phyloP scores from a whole-genome alignment of 2,113 vertebrate genomes.

The Pelecanus crispus region DNA sequence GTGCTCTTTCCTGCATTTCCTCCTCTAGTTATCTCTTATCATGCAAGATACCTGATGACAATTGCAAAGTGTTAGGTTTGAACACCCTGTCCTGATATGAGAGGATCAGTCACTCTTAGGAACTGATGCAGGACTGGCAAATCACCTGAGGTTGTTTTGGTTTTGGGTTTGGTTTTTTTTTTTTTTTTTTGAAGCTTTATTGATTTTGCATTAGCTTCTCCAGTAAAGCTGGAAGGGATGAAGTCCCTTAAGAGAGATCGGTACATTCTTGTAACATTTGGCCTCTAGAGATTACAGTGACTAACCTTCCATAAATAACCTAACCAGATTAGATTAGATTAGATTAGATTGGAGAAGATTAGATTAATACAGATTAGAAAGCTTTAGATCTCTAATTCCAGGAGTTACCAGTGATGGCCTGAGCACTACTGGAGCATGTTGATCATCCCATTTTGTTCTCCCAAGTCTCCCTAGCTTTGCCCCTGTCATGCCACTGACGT shows the following conservation, averaged over 20 bases:
- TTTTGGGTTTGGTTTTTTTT: background rate
- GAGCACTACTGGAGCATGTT: background rate
- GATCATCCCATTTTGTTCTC: background rate
- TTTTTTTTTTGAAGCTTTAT: background rate
- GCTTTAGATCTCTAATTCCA: background rate
- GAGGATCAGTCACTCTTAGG: background rate
- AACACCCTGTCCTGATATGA: background rate
- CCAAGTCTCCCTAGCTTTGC: background rate
- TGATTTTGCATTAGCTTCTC: background rate
- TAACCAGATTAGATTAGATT: conserved; percentile 30
- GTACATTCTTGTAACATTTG: background rate
- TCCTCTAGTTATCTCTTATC: background rate
- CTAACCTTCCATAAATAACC: conserved; percentile 14
- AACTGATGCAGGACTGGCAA: background rate
- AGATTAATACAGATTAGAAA: background rate
- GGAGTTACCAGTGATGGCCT: background rate
- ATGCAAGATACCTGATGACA: background rate
- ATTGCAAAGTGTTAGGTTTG: background rate
- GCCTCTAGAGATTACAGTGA: background rate
- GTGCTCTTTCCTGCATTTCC: background rate
- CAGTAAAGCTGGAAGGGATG: background rate
- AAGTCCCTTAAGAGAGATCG: background rate
- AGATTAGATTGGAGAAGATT: conserved; percentile 8
- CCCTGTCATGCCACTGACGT: background rate
- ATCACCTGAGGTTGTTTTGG: background rate